Evolutionary conservation across 92 coral and sea anemone genomes (phyloP).

Genomic region (Siderastrea siderea): DNA sequence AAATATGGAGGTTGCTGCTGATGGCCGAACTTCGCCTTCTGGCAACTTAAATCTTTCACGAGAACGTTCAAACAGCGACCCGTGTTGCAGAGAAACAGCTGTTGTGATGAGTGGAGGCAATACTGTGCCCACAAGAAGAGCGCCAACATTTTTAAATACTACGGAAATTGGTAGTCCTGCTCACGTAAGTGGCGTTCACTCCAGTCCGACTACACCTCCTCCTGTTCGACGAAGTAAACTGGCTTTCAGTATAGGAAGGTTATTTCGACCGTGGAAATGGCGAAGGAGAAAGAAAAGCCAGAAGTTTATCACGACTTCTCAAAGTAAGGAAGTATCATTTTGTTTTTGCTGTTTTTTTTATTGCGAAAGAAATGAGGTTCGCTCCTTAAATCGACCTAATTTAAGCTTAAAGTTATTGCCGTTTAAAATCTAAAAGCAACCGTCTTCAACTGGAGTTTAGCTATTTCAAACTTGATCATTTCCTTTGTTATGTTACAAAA

Average conservation of each 20-base stretch:
- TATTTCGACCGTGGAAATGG: constrained; percentile 99
- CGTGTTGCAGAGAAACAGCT: constrained; percentile 69
- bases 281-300: constrained; percentile 97
- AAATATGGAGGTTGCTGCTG: constrained; percentile 60
- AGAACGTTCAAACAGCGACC: constrained; percentile 92
- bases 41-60: constrained; percentile 55
- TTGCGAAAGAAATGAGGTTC: background rate
- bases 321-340: constrained; percentile 77
- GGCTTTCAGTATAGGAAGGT: constrained; percentile 87
- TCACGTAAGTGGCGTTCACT: constrained; percentile 48
- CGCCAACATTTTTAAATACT: constrained; percentile 42
- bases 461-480: background rate
- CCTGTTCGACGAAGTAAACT: constrained; percentile 90
- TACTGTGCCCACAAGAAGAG: constrained; percentile 67
- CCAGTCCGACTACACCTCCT: constrained; percentile 84
- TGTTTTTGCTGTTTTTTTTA: background rate
- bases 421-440: background rate
- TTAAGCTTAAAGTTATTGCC: background rate
- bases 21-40: constrained; percentile 50
- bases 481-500: background rate
- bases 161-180: constrained; percentile 60
- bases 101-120: constrained; percentile 84
- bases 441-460: background rate
- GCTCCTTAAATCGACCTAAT: background rate
- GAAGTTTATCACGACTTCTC: constrained; percentile 94